Conservation (phyloP, 2,888 invertebrate genomes). For the Pyrocoelia pectoralis region DNA sequence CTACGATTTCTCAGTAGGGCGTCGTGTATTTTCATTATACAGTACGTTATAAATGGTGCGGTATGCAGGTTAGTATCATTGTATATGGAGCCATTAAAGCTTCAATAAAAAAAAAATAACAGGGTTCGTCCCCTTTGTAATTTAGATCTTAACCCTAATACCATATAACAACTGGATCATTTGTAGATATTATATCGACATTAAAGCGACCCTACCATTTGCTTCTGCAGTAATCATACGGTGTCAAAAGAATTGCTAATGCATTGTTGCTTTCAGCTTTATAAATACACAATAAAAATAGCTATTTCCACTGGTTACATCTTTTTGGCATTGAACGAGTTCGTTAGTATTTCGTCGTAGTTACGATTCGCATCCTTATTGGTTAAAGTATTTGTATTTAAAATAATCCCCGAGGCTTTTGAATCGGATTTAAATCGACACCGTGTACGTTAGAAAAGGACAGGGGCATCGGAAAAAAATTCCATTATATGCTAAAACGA, state of each 20-base stretch:
- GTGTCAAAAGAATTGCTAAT: constrained; percentile 30
- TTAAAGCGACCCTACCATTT: constrained; percentile 34
- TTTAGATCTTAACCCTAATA: background rate
- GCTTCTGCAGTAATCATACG: constrained; percentile 35
- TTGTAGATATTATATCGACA: constrained; percentile 19
- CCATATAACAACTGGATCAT: constrained; percentile 5
- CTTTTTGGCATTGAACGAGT: constrained; percentile 28
- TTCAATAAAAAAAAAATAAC: constrained; percentile 8
- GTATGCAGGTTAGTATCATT: background rate
- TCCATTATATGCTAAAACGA: constrained; percentile 38
- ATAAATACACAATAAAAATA: constrained; percentile 12
- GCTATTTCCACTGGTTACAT: background rate
- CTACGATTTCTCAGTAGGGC: too few species aligned
- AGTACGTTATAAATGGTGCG: too few species aligned
- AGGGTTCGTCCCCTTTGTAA: background rate
- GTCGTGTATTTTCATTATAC: too few species aligned
- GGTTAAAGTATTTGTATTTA: constrained; percentile 10
- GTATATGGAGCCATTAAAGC: background rate
- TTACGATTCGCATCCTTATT: constrained; percentile 11
- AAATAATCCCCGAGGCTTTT: background rate
- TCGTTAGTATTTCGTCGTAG: constrained; percentile 19
- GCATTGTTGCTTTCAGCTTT: constrained; percentile 12
- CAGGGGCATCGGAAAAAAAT: constrained; percentile 20
- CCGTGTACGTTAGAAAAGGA: constrained; percentile 9
- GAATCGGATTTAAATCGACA: constrained; percentile 1